Conservation (phyloP, 2,888 invertebrate species). For the Belgica antarctica region DNA sequence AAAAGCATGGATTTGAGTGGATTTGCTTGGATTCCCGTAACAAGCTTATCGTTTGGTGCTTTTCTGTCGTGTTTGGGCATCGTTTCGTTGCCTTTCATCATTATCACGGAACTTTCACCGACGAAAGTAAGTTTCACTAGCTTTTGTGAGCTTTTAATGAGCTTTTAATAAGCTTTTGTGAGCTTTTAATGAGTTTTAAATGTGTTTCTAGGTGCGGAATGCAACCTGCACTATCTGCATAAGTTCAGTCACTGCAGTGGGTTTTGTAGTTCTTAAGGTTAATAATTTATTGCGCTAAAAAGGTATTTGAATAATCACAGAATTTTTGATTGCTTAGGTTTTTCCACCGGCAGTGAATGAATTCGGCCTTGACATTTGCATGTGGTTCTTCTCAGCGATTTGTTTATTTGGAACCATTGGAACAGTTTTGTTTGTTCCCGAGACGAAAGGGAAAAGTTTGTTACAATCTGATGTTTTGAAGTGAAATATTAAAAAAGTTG, state of each 20-base stretch:
- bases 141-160: too few species aligned
- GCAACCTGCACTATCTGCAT: slow-evolving; percentile 45
- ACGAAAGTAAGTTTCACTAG: slow-evolving; percentile 45
- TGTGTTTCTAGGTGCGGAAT: slow-evolving; percentile 6
- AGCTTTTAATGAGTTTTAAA: too few species aligned
- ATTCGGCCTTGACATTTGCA: slow-evolving; percentile 44
- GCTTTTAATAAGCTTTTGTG: too few species aligned
- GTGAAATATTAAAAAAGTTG: not conserved
- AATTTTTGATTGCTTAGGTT: not conserved
- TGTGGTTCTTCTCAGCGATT: slow-evolving; percentile 44
- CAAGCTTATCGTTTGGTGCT: slow-evolving; percentile 45
- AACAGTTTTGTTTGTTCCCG: not conserved
- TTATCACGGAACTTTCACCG: slow-evolving; percentile 46
- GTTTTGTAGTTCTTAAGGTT: slow-evolving; percentile 45
- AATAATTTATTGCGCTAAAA: not conserved
- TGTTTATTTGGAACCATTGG: slow-evolving; percentile 24
- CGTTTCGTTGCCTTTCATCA: slow-evolving; percentile 45
- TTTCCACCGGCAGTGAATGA: slow-evolving; percentile 44
- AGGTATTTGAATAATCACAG: not conserved
- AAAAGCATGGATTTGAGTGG: not conserved
- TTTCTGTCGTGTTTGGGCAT: slow-evolving; percentile 45
- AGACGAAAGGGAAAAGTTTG: slow-evolving; percentile 19
- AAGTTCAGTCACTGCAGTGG: slow-evolving; percentile 44
- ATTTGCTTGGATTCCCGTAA: slow-evolving; percentile 46
- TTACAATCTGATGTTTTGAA: not conserved